Conservation (phyloP, 2,113 vertebrate species). For the Colius striatus region DNA sequence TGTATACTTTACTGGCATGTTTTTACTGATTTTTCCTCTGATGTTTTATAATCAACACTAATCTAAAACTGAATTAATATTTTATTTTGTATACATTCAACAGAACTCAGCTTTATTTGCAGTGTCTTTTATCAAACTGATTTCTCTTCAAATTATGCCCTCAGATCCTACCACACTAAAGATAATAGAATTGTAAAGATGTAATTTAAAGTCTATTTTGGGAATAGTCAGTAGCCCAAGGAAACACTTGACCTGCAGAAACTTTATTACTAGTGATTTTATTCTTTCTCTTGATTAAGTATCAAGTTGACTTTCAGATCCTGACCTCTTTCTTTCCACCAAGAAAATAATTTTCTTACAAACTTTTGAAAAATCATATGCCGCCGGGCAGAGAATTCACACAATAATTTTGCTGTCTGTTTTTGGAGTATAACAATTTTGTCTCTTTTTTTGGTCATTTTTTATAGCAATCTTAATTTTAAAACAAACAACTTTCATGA, state of each 20-base stretch:
- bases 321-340: neutral
- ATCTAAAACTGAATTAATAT: neutral
- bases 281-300: neutral
- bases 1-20: neutral
- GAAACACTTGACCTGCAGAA: conserved; percentile 30
- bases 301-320: conserved; percentile 10
- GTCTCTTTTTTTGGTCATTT: neutral
- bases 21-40: neutral
- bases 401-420: neutral
- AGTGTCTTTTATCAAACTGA: neutral
- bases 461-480: neutral
- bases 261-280: conserved; percentile 12
- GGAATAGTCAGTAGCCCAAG: conserved; percentile 5
- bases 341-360: neutral
- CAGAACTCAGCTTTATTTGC: neutral
- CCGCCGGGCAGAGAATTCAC: neutral
- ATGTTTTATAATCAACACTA: neutral
- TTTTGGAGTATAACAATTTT: neutral
- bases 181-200: conserved; percentile 31
- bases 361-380: neutral
- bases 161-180: neutral
- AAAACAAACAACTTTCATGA: neutral
- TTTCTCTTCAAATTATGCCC: neutral
- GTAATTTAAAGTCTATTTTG: conserved; percentile 33
- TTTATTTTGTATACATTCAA: neutral